Percentiles rank a stretch among this genome's conserved stretches.
Evolutionary conservation across 64 coral and sea anemone genomes (phyloP).

Genomic region (Montipora capricornis): DNA sequence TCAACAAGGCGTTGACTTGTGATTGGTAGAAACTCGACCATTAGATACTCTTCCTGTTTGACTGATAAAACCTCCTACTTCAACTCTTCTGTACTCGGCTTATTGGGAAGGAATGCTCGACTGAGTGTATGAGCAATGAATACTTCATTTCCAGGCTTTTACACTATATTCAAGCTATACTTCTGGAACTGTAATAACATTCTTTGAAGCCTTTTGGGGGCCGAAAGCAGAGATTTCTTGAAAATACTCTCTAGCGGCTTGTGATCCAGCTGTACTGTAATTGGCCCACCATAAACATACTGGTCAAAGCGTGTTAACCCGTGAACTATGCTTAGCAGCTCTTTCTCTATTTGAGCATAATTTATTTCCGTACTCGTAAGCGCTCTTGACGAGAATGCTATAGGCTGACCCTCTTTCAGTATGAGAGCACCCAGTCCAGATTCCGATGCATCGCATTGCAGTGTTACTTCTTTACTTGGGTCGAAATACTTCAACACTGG

Average conservation of each 20-base stretch:
- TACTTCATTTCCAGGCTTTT: background rate
- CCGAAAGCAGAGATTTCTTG: background rate
- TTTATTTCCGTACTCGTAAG: too few relatives aligned
- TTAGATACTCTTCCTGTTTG: background rate
- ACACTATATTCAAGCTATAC: background rate
- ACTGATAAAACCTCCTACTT: background rate
- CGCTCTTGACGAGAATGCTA: too few relatives aligned
- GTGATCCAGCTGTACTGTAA: background rate
- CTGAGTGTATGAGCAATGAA: constrained; percentile 47
- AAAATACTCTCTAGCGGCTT: background rate
- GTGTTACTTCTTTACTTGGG: too few relatives aligned
- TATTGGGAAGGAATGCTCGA: constrained; percentile 53
- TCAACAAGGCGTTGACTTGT: background rate
- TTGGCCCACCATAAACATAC: background rate
- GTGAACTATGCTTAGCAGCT: too few relatives aligned
- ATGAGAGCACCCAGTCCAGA: too few relatives aligned
- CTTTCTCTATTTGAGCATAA: too few relatives aligned
- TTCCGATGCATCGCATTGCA: too few relatives aligned
- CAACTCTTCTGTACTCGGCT: background rate
- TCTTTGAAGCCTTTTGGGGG: too few relatives aligned
- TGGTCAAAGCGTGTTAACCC: background rate
- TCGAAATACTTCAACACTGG: too few relatives aligned
- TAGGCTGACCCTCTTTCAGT: too few relatives aligned
- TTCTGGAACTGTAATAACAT: background rate
- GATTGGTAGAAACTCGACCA: constrained; percentile 51